Percentiles rank a stretch among this genome's conserved stretches.
These are phyloP conservation scores for Emydocephalus ijimae DNA, from an alignment of 2,113 vertebrate genomes.

Conservation along the genomic window DNA sequence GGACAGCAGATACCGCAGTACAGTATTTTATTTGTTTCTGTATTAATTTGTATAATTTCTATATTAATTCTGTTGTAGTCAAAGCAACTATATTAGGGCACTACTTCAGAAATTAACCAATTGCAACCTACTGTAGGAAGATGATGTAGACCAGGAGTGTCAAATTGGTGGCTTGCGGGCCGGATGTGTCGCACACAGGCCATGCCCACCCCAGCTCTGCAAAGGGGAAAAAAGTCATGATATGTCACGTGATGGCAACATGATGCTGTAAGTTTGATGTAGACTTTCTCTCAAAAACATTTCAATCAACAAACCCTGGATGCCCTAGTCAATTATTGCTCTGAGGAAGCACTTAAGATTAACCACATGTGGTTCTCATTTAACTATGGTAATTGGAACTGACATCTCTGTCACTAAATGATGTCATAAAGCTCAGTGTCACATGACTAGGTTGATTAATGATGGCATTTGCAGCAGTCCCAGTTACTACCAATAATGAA, in stretches of 20 bases:
- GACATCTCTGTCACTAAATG: neutral
- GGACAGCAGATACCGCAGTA: no score
- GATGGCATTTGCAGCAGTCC: neutral
- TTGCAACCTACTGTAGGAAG: neutral
- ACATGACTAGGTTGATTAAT: neutral
- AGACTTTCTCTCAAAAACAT: neutral
- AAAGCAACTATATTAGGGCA: neutral
- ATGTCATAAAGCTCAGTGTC: neutral
- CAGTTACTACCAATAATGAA: neutral
- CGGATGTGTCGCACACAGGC: no score
- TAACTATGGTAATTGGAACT: neutral
- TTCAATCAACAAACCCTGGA: neutral
- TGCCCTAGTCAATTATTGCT: neutral
- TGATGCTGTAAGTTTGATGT: no score
- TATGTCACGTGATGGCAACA: no score
- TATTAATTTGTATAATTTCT: neutral
- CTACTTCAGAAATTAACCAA: neutral
- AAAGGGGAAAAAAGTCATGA: no score
- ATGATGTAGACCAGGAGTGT: neutral
- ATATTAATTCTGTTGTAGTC: neutral
- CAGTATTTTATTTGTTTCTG: neutral
- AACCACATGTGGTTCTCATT: neutral
- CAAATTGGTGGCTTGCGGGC: no score
- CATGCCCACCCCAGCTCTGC: no score
- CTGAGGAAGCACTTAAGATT: neutral